Evolutionary conservation across 2,888 invertebrate species (phyloP).

Genomic region (Spodoptera littoralis): DNA sequence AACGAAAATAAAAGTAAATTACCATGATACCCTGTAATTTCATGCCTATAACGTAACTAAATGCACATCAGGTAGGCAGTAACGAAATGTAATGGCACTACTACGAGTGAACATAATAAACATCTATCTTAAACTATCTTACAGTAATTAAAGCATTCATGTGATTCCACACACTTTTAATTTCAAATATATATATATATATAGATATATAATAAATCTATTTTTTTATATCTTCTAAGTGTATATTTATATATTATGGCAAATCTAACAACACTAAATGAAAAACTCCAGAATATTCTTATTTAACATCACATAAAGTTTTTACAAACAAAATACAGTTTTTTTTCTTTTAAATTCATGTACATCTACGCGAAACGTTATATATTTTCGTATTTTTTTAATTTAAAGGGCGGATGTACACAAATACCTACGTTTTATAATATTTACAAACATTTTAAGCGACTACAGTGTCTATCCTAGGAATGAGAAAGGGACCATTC

Average conservation of each 20-base stretch:
- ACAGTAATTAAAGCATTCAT: conserved; percentile 87
- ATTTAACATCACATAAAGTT: conserved; percentile 56
- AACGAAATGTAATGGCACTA: conserved; percentile 72
- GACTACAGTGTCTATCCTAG: conserved; percentile 67
- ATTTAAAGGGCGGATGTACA: conserved; percentile 79
- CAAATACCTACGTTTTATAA: conserved; percentile 77
- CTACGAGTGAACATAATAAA: conserved; percentile 70
- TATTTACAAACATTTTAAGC: conserved; percentile 86
- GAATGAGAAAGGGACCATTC: conserved; percentile 48
- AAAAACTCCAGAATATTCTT: conserved; percentile 41
- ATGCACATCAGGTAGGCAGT: conserved; percentile 71
- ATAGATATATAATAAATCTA: conserved; percentile 59
- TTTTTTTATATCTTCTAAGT: conserved; percentile 57
- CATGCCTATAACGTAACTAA: conserved; percentile 78
- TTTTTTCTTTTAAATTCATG: conserved; percentile 21
- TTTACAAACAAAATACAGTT: conserved; percentile 52
- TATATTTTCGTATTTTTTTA: conserved; percentile 54
- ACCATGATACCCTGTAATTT: conserved; percentile 85
- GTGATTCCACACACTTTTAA: conserved; percentile 76
- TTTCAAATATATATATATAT: conserved; percentile 61
- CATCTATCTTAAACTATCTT: conserved; percentile 79
- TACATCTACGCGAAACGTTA: conserved; percentile 68
- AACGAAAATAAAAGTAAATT: conserved; percentile 57
- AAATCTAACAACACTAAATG: conserved; percentile 60
- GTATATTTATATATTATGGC: conserved; percentile 62